Conservation (phyloP, 2,797 vertebrate species). For the Hemitrygon akajei region DNA sequence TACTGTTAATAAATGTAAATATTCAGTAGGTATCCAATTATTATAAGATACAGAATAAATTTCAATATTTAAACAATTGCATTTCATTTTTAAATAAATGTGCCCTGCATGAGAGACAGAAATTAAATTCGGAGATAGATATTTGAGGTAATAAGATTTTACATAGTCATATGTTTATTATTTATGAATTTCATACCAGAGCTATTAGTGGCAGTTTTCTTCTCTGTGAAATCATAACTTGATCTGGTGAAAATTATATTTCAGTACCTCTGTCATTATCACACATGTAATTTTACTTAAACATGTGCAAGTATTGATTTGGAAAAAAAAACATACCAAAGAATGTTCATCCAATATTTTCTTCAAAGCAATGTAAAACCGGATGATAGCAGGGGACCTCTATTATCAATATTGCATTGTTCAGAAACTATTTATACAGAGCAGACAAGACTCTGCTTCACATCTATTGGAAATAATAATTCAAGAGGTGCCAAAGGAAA, state of each 20-base stretch:
- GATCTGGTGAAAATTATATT: constrained; percentile 7
- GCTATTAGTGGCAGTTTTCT: neutral
- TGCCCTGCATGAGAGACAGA: neutral
- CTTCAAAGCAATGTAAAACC: neutral
- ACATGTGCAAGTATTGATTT: constrained; percentile 1
- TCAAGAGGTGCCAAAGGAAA: neutral
- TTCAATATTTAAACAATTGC: neutral
- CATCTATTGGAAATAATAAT: neutral
- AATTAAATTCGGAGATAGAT: neutral
- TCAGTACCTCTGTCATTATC: constrained; percentile 14
- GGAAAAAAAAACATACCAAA: neutral
- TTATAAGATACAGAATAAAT: neutral
- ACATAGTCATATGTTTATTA: constrained; percentile 32
- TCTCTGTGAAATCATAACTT: neutral
- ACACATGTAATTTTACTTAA: neutral
- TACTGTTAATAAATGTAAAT: constrained; percentile 4
- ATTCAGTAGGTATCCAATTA: neutral
- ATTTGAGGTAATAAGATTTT: neutral
- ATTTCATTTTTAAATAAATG: neutral
- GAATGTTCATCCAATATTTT: constrained; percentile 14
- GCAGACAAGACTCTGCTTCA: too few relatives aligned
- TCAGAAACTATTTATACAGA: neutral
- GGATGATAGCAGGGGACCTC: neutral
- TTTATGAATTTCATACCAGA: constrained; percentile 6
- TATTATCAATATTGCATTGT: neutral